Evolutionary conservation across 2,797 vertebrate genomes (phyloP).

Genomic region (Graptemys geographica): DNA sequence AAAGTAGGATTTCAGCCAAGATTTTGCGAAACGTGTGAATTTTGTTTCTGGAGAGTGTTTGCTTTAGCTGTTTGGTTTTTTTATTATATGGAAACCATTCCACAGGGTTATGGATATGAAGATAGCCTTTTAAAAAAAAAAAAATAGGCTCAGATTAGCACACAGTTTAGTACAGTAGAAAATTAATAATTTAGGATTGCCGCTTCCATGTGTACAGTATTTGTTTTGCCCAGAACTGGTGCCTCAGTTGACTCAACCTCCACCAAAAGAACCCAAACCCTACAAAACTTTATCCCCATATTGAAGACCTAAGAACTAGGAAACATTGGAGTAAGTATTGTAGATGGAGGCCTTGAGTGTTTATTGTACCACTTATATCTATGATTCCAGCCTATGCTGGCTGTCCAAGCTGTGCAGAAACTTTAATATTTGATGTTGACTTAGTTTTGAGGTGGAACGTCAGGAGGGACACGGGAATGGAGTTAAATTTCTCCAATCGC

Average conservation of each 20-base stretch:
- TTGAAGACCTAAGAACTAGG: neutral
- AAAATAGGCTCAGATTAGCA: neutral
- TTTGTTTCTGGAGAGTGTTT: neutral
- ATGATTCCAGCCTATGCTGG: neutral
- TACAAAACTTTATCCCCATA: neutral
- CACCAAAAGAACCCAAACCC: neutral
- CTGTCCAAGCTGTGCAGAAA: neutral
- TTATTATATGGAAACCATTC: neutral
- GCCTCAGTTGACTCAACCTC: neutral
- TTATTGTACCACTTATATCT: neutral
- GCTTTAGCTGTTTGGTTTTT: neutral
- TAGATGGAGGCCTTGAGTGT: neutral
- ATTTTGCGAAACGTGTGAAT: neutral
- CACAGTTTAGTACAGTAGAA: neutral
- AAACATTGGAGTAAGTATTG: neutral
- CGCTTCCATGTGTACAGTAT: neutral
- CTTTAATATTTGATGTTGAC: neutral
- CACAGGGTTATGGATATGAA: neutral
- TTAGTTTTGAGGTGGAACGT: neutral
- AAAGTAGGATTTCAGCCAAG: neutral
- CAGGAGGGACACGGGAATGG: neutral
- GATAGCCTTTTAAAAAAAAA: too few species aligned
- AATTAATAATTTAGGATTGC: neutral
- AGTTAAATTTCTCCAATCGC: neutral
- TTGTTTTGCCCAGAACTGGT: neutral